phyloP scores from a whole-genome alignment of 2,113 vertebrate genomes.

The Brachyhypopomus gauderio region DNA sequence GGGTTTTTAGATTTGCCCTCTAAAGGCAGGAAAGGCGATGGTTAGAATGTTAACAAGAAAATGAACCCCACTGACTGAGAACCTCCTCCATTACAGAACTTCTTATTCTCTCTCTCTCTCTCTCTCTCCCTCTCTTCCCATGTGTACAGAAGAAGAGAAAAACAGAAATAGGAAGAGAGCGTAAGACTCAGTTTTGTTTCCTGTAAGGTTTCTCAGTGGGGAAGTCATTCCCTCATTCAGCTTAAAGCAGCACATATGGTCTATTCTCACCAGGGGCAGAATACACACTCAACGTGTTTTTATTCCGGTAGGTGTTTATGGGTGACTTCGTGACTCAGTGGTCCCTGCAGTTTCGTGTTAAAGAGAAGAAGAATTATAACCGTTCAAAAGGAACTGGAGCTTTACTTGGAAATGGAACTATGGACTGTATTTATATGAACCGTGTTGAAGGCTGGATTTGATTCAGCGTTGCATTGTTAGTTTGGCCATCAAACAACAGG shows the following conservation, averaged over 20 bases:
- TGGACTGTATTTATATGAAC: not conserved
- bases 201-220: slow-evolving; percentile 57
- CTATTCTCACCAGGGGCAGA: not conserved
- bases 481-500: slow-evolving; percentile 26
- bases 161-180: slow-evolving; percentile 43
- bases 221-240: slow-evolving; percentile 41
- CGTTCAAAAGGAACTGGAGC: slow-evolving; percentile 3
- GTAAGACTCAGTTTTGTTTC: slow-evolving; percentile 61
- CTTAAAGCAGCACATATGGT: not conserved
- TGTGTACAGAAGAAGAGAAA: slow-evolving; percentile 38
- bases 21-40: slow-evolving; percentile 65
- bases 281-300: not conserved
- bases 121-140: slow-evolving; percentile 44
- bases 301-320: slow-evolving; percentile 3
- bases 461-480: not conserved
- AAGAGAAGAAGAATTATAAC: not conserved
- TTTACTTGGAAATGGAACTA: not conserved
- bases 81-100: slow-evolving; percentile 47
- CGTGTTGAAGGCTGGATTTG: not conserved
- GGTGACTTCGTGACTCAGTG: not conserved
- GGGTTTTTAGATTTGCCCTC: slow-evolving; percentile 69
- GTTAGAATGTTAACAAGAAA: slow-evolving; percentile 69
- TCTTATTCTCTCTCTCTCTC: slow-evolving; percentile 46
- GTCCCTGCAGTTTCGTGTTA: not conserved
- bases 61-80: slow-evolving; percentile 56